Evolutionary conservation across 2,113 vertebrate species (phyloP), one percentile per base, ranked within the genome.

Genomic region (Heterotilapia buettikoferi): DNA sequence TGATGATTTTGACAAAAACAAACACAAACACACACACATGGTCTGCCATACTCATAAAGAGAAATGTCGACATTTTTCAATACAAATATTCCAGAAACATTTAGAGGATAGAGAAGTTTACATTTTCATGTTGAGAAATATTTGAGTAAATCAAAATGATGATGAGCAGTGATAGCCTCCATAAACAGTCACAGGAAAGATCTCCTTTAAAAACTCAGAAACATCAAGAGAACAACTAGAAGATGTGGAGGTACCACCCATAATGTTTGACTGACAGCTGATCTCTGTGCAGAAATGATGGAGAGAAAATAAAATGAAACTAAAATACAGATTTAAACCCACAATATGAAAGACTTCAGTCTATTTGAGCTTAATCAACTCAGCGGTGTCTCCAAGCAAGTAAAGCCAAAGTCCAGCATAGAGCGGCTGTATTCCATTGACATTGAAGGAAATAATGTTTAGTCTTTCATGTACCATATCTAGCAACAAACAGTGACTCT

Each of bases 171-270:
- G 52, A 54, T 21, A 21, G 52, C n/a, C 52, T 54, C 52, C 52
- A 54, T 54, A 54, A 54, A 54, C n/a, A 21, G 19, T 24, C 53
- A 56, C n/a, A 24, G 5, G 53, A 24, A 56, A 53, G 52, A 53
- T 19, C 52, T 53, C 19, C 19, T n/a, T 9, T 18, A 7, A 50
- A 52, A n/a, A 52, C 2, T 19, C 50, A 2, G 8, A 16, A 59
- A 59, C 56, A 59, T 59, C 56, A 59, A 29, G 56, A 59, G 26
- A 59, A 59, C 56, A 59, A 59, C 56, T 16, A 59, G 56, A 59
- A 59, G 56, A 59, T 29, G 24, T 59, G 24, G 26, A 16, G 24
- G 56, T 59, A 59, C 13, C 56, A 29, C 24, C 56, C 0, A 2
- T 59, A 0, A 29, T 59, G 16, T 2, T 19, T 63, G 29, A 61